Evolutionary conservation across 2,797 vertebrate genomes (phyloP).

Genomic region (Trematomus bernacchii): DNA sequence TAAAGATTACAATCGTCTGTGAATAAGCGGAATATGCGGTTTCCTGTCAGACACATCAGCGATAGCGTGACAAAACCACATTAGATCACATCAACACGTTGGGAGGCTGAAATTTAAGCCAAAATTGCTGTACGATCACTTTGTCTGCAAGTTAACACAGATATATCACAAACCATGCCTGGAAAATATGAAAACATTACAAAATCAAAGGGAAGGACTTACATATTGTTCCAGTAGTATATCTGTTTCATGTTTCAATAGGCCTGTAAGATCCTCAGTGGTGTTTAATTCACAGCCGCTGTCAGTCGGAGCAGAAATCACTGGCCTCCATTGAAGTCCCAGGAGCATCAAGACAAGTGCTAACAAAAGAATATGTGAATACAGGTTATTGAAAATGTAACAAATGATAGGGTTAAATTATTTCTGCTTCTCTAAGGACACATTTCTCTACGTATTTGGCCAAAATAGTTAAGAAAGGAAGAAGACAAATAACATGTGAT

Average conservation of each 20-base stretch:
- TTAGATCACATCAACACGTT: too few species aligned
- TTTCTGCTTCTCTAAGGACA: neutral
- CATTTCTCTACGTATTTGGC: neutral
- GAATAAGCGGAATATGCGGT: too few species aligned
- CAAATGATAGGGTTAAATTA: neutral
- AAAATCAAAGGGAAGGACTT: constrained; percentile 40
- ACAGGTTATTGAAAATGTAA: neutral
- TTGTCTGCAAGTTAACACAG: neutral
- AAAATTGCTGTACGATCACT: neutral
- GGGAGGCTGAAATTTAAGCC: neutral
- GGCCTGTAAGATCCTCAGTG: accelerated
- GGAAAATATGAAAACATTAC: neutral
- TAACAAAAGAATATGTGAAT: constrained; percentile 15
- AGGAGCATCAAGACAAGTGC: constrained; percentile 51
- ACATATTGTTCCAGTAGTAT: neutral
- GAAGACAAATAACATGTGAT: neutral
- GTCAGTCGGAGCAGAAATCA: neutral
- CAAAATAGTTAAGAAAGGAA: neutral
- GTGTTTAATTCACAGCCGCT: accelerated
- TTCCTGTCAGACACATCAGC: too few species aligned
- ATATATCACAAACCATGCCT: neutral
- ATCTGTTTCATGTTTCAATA: accelerated
- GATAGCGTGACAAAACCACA: too few species aligned
- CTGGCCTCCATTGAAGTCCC: neutral
- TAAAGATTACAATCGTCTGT: too few species aligned